Evolutionary conservation across 2,888 invertebrate species (phyloP).

Genomic region (Pinctada fucata): DNA sequence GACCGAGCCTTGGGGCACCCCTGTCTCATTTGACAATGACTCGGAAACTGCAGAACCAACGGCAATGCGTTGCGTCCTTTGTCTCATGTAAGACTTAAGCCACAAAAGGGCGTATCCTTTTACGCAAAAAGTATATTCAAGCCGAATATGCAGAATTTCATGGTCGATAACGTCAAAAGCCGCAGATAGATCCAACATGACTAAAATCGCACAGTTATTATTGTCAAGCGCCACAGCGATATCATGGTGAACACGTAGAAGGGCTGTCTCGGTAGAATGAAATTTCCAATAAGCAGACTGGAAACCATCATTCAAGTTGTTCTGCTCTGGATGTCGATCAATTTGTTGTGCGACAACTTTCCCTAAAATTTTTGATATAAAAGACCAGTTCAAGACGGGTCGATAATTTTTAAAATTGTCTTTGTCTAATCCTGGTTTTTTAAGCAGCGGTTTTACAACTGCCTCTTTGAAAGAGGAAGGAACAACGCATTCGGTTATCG

Average conservation of each 20-base stretch:
- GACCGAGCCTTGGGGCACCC: slow-evolving; percentile 7
- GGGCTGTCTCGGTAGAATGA: slow-evolving; percentile 3
- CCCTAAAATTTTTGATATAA: too few relatives aligned
- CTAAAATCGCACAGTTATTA: background rate
- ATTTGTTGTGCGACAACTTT: too few relatives aligned
- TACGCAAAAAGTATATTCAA: background rate
- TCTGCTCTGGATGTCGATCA: background rate
- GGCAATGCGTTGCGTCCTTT: slow-evolving; percentile 5
- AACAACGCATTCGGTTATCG: too few relatives aligned
- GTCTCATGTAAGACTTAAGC: slow-evolving; percentile 8
- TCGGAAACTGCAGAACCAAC: too few relatives aligned
- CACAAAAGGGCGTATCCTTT: slow-evolving; percentile 3
- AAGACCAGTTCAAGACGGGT: too few relatives aligned
- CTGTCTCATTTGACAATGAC: background rate
- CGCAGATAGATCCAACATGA: too few relatives aligned
- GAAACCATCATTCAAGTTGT: background rate
- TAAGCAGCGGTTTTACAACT: too few relatives aligned
- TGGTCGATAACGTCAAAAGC: too few relatives aligned
- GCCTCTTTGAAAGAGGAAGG: too few relatives aligned
- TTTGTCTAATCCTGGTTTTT: too few relatives aligned
- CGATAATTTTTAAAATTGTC: too few relatives aligned
- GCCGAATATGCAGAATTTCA: too few relatives aligned
- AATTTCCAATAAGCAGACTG: slow-evolving; percentile 4
- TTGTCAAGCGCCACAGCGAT: slow-evolving; percentile 6
- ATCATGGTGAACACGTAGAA: slow-evolving; percentile 6